These are phyloP conservation scores for Aurelia sp. DNA, from an alignment of 30 jellyfish, hydroid and myxozoan species.

Conservation along the genomic window DNA sequence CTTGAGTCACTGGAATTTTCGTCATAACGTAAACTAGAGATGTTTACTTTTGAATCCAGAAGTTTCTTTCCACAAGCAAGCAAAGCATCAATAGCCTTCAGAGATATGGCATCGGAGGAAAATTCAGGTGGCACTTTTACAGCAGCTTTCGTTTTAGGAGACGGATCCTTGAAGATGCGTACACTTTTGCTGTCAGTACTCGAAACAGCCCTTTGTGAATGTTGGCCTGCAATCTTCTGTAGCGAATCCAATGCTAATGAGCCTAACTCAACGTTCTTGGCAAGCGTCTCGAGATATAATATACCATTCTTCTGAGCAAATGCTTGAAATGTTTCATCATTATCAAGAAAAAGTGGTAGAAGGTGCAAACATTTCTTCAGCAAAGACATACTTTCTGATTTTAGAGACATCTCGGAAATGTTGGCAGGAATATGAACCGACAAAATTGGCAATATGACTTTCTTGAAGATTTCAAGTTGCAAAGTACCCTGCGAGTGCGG, in stretches of 20 bases:
- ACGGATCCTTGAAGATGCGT: constrained; percentile 38
- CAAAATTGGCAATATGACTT: constrained; percentile 34
- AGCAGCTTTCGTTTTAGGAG: constrained; percentile 31
- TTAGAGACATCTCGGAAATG: background rate
- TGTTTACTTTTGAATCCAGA: background rate
- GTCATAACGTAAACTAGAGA: background rate
- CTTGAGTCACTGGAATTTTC: background rate
- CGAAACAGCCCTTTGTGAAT: background rate
- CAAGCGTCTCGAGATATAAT: constrained; percentile 14
- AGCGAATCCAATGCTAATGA: constrained; percentile 29
- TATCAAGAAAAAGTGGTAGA: constrained; percentile 9
- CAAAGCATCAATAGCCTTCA: constrained; percentile 27
- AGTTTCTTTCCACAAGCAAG: constrained; percentile 24
- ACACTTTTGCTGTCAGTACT: constrained; percentile 45
- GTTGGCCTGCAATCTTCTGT: constrained; percentile 10
- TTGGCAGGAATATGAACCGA: constrained; percentile 4
- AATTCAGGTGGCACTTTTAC: constrained; percentile 10
- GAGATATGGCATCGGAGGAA: background rate
- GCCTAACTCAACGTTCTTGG: constrained; percentile 13
- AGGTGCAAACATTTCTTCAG: constrained; percentile 23
- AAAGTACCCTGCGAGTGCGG: constrained; percentile 32
- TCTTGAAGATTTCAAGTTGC: constrained; percentile 41
- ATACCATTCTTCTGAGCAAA: constrained; percentile 55
- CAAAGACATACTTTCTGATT: background rate
- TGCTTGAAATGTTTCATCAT: constrained; percentile 20